Evolutionary conservation across 2,888 invertebrate species (phyloP), one percentile per base, ranked within the genome.

Genomic region (Tetragonisca angustula): DNA sequence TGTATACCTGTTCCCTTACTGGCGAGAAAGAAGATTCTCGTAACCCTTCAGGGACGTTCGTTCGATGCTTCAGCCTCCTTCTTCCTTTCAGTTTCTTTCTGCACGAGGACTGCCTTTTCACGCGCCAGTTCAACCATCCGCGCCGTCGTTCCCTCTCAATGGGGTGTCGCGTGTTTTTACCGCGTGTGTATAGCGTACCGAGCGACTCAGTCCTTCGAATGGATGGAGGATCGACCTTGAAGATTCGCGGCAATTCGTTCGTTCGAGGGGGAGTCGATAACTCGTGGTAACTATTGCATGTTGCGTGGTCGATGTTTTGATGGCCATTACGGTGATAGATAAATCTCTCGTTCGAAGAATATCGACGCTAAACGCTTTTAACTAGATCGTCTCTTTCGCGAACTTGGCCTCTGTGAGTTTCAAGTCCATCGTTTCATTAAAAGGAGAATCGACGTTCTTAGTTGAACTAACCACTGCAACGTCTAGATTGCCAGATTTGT

Each of bases 11-110:
- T 74, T 27, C 61, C 68, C 79, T 59, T 36, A 32, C n/a, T 9
- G 27, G 36, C 0, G 36, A 43, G 27, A 19, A 62, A 50, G 59
- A 56, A 15, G 59, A n/a, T 50, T 56, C 36, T 73, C 56, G 50
- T 70, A 64, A 68, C 69, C 73, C 72, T 62, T 82, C 82, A 82
- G 83, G 83, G 81, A 81, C 83, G 82, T 65, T 70, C 70, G 43
- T 75, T 43, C 76, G 17, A 24, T 43, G 56, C 61, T 15, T 50
- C 49, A 52, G 64, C 59, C 54, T 59, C n/a, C 65, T 27, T 49
- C 74, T 64, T 61, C 32, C n/a, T 36, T 67, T 49, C 36, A 52
- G 32, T 32, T 72, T 54, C 49, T 50, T 72, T 50, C 21, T 19
- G 0, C 36, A 21, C 17, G 27, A 17, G 21, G 73, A 54, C 80